Conservation (phyloP, 2,797 vertebrate species). For the Crocodylus rhombifer region DNA sequence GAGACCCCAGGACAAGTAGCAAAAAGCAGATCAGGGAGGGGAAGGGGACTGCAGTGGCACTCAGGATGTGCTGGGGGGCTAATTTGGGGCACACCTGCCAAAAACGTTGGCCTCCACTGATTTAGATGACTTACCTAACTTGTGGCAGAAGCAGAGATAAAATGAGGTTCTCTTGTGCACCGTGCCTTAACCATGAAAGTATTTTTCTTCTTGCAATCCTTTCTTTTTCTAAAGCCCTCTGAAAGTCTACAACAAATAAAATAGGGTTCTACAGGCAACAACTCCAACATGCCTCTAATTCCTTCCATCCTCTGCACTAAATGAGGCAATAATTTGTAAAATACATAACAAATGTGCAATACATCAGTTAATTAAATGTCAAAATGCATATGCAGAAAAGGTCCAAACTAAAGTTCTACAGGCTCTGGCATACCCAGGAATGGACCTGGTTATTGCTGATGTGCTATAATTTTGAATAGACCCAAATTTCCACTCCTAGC, state of each 20-base stretch:
- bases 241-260: not conserved
- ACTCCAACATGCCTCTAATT: not conserved
- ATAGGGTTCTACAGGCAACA: not conserved
- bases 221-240: not conserved
- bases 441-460: no score
- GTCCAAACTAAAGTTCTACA: not conserved
- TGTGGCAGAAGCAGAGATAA: not conserved
- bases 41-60: no score
- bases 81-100: no score
- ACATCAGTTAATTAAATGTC: not conserved
- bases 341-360: not conserved
- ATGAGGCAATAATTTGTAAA: not conserved
- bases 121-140: not conserved
- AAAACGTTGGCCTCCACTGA: not conserved
- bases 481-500: no score
- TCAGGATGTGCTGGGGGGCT: no score
- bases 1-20: no score
- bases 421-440: no score
- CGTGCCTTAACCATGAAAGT: not conserved
- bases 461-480: no score
- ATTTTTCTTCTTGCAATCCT: not conserved
- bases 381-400: not conserved
- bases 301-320: not conserved
- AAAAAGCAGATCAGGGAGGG: no score
- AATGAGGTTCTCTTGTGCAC: not conserved